Conservation (phyloP, 2,797 vertebrate genomes). For the Coranthus polyacanthus region DNA sequence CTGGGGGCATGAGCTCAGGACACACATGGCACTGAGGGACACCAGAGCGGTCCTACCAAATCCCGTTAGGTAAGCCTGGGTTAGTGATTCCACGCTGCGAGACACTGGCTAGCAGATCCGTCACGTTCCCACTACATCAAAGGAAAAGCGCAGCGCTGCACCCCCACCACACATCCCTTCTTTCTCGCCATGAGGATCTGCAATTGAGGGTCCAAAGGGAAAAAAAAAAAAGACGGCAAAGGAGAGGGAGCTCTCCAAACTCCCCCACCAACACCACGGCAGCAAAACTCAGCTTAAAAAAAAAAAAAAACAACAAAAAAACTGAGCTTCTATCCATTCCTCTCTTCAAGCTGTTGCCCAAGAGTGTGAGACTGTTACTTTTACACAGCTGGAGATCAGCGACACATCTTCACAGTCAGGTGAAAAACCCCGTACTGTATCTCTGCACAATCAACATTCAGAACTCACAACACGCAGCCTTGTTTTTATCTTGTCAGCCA, state of each 20-base stretch:
- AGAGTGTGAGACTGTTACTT: slow-evolving; percentile 35
- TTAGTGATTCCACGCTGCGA: slow-evolving; percentile 87
- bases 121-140: slow-evolving; percentile 88
- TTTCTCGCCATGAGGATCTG: slow-evolving; percentile 73
- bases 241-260: slow-evolving; percentile 43
- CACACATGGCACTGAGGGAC: slow-evolving; percentile 80
- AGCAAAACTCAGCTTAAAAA: slow-evolving; percentile 34
- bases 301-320: slow-evolving; percentile 8
- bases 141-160: slow-evolving; percentile 71
- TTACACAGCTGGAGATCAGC: slow-evolving; percentile 48
- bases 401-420: slow-evolving; percentile 48
- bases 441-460: slow-evolving; percentile 35
- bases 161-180: slow-evolving; percentile 48
- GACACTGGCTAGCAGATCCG: slow-evolving; percentile 84
- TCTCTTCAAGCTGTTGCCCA: slow-evolving; percentile 46
- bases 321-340: slow-evolving; percentile 30
- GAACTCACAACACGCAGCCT: not conserved
- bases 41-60: slow-evolving; percentile 82
- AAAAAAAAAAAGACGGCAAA: slow-evolving; percentile 46
- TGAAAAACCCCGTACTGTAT: slow-evolving; percentile 21
- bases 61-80: slow-evolving; percentile 88
- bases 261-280: slow-evolving; percentile 10
- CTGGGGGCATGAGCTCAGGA: slow-evolving; percentile 80
- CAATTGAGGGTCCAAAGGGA: slow-evolving; percentile 71
- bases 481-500: slow-evolving; percentile 46